Evolutionary conservation across 2,888 invertebrate genomes (phyloP).

Genomic region (Taphrorychus bicolor): DNA sequence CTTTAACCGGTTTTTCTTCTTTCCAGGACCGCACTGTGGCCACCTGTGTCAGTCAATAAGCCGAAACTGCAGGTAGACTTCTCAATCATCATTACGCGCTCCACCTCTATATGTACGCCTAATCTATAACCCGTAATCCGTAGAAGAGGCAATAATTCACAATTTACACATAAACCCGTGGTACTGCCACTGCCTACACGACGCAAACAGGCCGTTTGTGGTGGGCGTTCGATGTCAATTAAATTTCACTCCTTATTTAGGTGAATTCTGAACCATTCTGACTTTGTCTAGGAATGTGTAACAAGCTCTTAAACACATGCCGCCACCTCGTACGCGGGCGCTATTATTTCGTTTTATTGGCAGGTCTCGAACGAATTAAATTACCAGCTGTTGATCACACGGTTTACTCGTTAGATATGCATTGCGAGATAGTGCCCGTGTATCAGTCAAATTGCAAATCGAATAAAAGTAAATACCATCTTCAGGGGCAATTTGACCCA

Average conservation of each 20-base stretch:
- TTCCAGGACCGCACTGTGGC: neutral
- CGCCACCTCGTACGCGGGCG: constrained; percentile 44
- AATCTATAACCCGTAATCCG: constrained; percentile 9
- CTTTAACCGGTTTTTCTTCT: neutral
- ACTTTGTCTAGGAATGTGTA: constrained; percentile 49
- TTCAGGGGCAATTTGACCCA: too few relatives aligned
- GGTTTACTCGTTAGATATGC: neutral
- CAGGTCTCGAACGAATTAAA: constrained; percentile 26
- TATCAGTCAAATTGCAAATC: too few relatives aligned
- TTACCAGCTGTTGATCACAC: neutral
- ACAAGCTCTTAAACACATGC: constrained; percentile 44
- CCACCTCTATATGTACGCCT: constrained; percentile 9
- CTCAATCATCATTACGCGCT: neutral
- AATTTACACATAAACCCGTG: constrained; percentile 35
- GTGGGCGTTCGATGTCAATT: constrained; percentile 53
- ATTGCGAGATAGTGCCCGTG: too few relatives aligned
- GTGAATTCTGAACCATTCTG: constrained; percentile 50
- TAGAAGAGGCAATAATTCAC: constrained; percentile 25
- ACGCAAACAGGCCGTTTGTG: constrained; percentile 28
- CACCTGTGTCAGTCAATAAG: neutral
- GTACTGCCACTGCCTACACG: constrained; percentile 38
- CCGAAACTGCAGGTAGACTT: neutral
- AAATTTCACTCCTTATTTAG: constrained; percentile 55
- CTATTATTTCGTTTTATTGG: constrained; percentile 40
- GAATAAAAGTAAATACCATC: too few relatives aligned